Base-by-base conservation (phyloP, 1,140 invertebrate species). In the Platyscapa corneri region DNA sequence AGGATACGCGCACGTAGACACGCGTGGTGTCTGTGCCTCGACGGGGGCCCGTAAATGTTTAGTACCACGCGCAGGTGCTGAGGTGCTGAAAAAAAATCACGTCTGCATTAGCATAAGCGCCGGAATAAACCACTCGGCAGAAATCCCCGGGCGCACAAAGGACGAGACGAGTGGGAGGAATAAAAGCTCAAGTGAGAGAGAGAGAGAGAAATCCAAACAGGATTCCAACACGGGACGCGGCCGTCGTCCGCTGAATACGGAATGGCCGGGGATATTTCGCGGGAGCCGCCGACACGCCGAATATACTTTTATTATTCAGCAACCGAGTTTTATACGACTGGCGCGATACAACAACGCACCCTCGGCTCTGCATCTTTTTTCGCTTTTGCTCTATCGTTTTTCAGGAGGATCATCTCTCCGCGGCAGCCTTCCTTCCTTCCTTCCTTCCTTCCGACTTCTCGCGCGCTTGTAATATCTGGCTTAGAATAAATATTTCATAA, bases 71-170 rank as follows among this genome's bases (percentile, higher is more conserved):
- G 87, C 90, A 90, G 90, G 90, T 90, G 89, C 84, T 76, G 91
- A 92, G 90, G 91, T 91, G 90, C 86, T 92, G 90, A 83, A 92
- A 93, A 93, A 90, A 93, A 93, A 93, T 93, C 93, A 93, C 93
- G 92, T 93, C 92, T 90, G 89, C 91, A 93, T 93, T 93, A 92
- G 92, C 92, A 93, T 93, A 93, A 93, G 92, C 92, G 91, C 89
- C 91, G 91, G 91, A 92, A 93, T 93, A 93, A 93, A 93, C 90
- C 93, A 93, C 92, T 93, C 91, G 92, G 91, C 89, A 89, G 90
- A 91, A 93, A 82, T 81, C 77, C 72, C 82, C 81, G 67, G 23
- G 65, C 67, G 80, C 34, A 46, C 42, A 83, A 78, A 65, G 76
- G 30, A 37, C 20, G 64, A 27, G 34, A 7, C 23, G 42, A 46